Conservation (phyloP, 1,140 invertebrate genomes). For the Cydia strobilella region DNA sequence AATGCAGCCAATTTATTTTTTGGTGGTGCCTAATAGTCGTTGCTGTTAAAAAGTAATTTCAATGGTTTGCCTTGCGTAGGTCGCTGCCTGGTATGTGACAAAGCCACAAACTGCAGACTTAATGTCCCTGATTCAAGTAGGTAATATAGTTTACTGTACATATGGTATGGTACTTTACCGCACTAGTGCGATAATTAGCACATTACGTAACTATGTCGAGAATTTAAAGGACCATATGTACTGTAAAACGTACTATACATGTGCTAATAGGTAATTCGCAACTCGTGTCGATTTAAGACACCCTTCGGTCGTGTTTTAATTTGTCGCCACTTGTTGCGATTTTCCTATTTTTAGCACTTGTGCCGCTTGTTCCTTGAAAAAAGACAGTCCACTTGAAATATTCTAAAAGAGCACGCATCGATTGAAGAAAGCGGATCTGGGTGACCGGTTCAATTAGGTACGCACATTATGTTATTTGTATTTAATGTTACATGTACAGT, state of each 20-base stretch:
- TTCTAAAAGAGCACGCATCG: not conserved
- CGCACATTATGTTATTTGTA: not conserved
- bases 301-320: too few species aligned
- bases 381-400: not conserved
- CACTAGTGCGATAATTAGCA: too few species aligned
- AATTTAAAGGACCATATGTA: too few species aligned
- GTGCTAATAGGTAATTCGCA: too few species aligned
- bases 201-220: too few species aligned
- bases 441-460: not conserved
- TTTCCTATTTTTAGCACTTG: too few species aligned
- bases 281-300: too few species aligned
- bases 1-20: constrained; percentile 17
- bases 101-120: constrained; percentile 1
- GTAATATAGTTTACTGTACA: not conserved
- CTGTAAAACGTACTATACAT: too few species aligned
- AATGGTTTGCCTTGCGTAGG: constrained; percentile 15
- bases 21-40: not conserved
- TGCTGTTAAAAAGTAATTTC: constrained; percentile 4
- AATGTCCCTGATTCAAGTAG: constrained; percentile 1
- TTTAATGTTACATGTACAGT: not conserved
- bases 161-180: too few species aligned
- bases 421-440: too few species aligned
- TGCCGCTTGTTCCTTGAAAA: not conserved
- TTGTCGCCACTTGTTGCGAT: too few species aligned
- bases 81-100: not conserved